Evolutionary conservation across 2,797 vertebrate genomes (phyloP), one percentile per base, ranked within the genome.

Genomic region (Chrysocyon brachyurus): DNA sequence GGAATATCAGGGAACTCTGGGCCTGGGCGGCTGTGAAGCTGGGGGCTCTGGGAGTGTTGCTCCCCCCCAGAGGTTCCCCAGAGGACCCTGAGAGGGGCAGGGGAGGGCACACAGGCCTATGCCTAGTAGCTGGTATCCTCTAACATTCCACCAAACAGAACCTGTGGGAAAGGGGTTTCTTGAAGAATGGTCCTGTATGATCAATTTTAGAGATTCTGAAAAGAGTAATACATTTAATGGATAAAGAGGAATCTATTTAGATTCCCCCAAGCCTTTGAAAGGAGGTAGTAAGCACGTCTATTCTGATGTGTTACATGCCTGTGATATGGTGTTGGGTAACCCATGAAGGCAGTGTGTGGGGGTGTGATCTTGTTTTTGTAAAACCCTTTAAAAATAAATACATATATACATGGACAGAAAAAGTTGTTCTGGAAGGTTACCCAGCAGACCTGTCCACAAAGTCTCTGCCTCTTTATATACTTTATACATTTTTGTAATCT

Each of bases 361-460:
- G 73, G 19, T 54, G 40, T 83, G 12, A 49, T 87, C 63, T 95
- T 52, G n/a, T 56, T 87, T 87, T 91, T 36, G 21, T 90, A 28
- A 87, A 97, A 61, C 68, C 77, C n/a, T 89, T 59, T 90, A 83
- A 94, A 94, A 92, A 31, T 56, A 68, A 8, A 68, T 63, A 36
- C 26, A 79, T 31, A 52, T 68, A 15, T 19, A 15, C 49, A 6
- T n/a, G 19, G 64, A 63, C 52, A 92, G 86, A 54, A 49, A 94
- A 88, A 79, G 79, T 82, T 12, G 0, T 87, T 77, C 49, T 85
- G 52, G 52, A 59, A 91, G 79, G 36, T 14, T 28, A 26, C 10
- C n/a, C 4, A 72, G 57, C 83, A 91, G 17, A 28, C 31, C 9
- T 64, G 40, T 93, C 78, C 22, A 40, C 36, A 56, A 63, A 56